Percentiles rank a stretch among this genome's conserved stretches.
phyloP scores from a whole-genome alignment of 2,113 vertebrate species.

The Pygoscelis adeliae region DNA sequence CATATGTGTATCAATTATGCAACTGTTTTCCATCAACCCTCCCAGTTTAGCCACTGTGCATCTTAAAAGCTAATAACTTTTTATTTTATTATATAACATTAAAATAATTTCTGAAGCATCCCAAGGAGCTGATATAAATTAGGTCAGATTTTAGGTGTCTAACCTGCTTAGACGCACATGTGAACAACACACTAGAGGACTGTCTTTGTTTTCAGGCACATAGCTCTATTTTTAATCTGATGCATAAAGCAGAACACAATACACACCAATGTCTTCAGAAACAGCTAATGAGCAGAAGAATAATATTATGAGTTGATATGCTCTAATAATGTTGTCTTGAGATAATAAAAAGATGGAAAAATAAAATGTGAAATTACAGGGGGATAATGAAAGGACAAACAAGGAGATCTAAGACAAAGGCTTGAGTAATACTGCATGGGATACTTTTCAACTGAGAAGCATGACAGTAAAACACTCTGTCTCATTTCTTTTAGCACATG shows the following conservation, averaged over 20 bases:
- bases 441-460: neutral
- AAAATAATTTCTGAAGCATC: neutral
- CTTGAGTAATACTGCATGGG: neutral
- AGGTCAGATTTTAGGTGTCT: neutral
- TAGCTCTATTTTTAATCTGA: neutral
- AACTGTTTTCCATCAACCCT: neutral
- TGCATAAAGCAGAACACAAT: neutral
- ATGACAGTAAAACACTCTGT: neutral
- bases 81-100: neutral
- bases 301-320: neutral
- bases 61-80: neutral
- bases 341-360: neutral
- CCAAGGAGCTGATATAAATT: neutral
- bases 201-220: neutral
- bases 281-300: neutral
- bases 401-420: neutral
- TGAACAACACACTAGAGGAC: neutral
- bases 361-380: neutral
- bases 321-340: neutral
- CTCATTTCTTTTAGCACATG: neutral
- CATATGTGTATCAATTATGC: accelerated
- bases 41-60: neutral
- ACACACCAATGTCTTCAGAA: neutral
- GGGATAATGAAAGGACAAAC: neutral
- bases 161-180: neutral